Evolutionary conservation across 2,888 invertebrate species (phyloP), one percentile per base, ranked within the genome.

Genomic region (Artemia sinica): DNA sequence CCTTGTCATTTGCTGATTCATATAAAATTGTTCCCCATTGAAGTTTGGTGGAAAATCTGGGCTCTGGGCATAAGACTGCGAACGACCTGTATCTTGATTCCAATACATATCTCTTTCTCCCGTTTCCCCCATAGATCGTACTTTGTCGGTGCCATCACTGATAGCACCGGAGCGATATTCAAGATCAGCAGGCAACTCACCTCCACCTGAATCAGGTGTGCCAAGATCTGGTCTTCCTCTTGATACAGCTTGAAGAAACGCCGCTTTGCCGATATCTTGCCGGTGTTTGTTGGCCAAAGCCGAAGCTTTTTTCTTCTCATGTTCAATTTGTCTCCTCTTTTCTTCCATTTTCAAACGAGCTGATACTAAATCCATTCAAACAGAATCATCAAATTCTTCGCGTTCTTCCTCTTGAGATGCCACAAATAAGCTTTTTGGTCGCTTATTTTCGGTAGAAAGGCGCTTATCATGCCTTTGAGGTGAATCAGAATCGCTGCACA

Each of bases 331-430:
- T 70, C 92, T 84, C 70, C 94, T 82, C 78, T 91, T 92, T 80
- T 95, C 94, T 79, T 95, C 95, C 72, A 95, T 80, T 80, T 93
- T 91, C 78, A 94, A 82, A 71, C 91, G 83, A 73, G 95, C 89
- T 75, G 90, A 90, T 76, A 88, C 87, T 71, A 95, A 80, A 77
- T 95, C 79, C 14, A 77, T 49, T 18, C 49, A 67, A 74, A 50
- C 68, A 66, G 41, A 13, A 49, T 66, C 48, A 28, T 51, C 65
- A 48, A 65, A 50, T 70, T 70, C 49, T 49, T 28, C 14, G 50
- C 18, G 28, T 18, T 18, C 49, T 18, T 28, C 52, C 66, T 68
- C 41, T 28, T 48, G 41, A 18, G 70, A 48, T n/a, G 58, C 58
- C n/a, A 58, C 58, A 9, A 58, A 58, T 18, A 58, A 18, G 58